Percentiles rank a stretch among this genome's conserved stretches.
phyloP scores from a whole-genome alignment of 2,888 invertebrate genomes.

The Galerucella pusilla region DNA sequence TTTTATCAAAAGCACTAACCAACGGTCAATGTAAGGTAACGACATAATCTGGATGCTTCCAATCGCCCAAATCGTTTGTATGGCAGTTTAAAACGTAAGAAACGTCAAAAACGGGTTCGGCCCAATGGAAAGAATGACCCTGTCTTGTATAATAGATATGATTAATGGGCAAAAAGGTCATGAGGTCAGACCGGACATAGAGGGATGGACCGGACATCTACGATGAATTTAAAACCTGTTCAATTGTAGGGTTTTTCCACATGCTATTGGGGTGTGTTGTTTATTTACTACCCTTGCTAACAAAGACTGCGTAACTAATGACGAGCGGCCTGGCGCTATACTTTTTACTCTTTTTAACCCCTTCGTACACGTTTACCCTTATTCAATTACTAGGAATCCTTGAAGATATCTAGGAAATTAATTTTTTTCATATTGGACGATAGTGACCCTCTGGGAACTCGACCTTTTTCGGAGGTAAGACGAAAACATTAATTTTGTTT shows the following conservation, averaged over 20 bases:
- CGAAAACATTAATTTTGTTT: slow-evolving; percentile 41
- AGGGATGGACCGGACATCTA: slow-evolving; percentile 63
- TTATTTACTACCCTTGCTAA: slow-evolving; percentile 60
- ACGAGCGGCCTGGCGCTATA: slow-evolving; percentile 40
- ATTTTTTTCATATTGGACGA: slow-evolving; percentile 26
- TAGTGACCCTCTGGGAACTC: slow-evolving; percentile 38
- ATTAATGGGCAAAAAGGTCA: slow-evolving; percentile 66
- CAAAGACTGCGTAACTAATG: slow-evolving; percentile 61
- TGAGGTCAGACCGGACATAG: slow-evolving; percentile 64
- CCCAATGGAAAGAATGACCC: slow-evolving; percentile 59
- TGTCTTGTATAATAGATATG: slow-evolving; percentile 64
- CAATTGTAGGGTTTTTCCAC: slow-evolving; percentile 57
- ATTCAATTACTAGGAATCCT: slow-evolving; percentile 24
- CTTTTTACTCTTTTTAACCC: slow-evolving; percentile 21
- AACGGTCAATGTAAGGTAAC: slow-evolving; percentile 65
- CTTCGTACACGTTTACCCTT: slow-evolving; percentile 12
- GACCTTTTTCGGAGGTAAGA: slow-evolving; percentile 34
- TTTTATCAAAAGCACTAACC: slow-evolving; percentile 55
- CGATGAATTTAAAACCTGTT: slow-evolving; percentile 62
- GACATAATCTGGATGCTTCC: slow-evolving; percentile 64
- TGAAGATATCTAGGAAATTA: slow-evolving; percentile 41
- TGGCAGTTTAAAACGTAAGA: slow-evolving; percentile 7
- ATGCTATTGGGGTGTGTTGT: slow-evolving; percentile 59
- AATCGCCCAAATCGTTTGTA: slow-evolving; percentile 49
- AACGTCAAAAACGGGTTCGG: slow-evolving; percentile 37